phyloP scores from a whole-genome alignment of 1,140 invertebrate genomes.

The Drosophila kanapiae region DNA sequence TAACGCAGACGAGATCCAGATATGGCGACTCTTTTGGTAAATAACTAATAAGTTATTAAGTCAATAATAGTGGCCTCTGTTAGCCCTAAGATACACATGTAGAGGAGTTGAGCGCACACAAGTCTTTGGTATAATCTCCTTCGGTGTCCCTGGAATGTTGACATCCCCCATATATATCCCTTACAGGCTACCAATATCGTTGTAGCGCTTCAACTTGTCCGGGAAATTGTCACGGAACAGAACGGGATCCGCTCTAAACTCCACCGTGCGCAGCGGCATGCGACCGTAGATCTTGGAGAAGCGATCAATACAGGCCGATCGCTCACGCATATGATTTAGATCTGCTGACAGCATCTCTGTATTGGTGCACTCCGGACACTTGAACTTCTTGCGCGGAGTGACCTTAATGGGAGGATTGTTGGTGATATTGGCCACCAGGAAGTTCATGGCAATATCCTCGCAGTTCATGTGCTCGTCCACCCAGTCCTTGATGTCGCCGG shows the following conservation, averaged over 20 bases:
- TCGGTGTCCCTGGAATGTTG: constrained; percentile 15
- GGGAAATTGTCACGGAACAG: constrained; percentile 96
- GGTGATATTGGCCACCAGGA: constrained; percentile 95
- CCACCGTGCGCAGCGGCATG: constrained; percentile 95
- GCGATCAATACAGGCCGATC: constrained; percentile 96
- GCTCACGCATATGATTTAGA: constrained; percentile 95
- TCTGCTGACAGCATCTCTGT: constrained; percentile 97
- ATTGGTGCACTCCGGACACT: constrained; percentile 97
- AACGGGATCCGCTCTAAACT: constrained; percentile 97
- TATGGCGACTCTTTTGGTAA: neutral
- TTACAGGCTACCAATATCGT: constrained; percentile 94
- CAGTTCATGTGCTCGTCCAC: constrained; percentile 97
- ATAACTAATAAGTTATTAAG: neutral
- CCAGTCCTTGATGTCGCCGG: constrained; percentile 92
- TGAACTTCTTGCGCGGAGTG: constrained; percentile 99
- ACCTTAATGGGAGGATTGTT: constrained; percentile 98
- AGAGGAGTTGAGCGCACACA: constrained; percentile 14
- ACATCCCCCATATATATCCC: no score
- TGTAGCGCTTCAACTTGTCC: constrained; percentile 94
- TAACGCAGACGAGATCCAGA: constrained; percentile 9
- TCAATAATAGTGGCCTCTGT: neutral
- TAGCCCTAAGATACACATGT: constrained; percentile 20
- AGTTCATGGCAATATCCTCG: constrained; percentile 98
- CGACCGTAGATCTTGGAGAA: constrained; percentile 93
- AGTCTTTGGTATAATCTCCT: constrained; percentile 58